Percentiles rank a stretch among this genome's conserved stretches.
Conservation (phyloP, 2,113 vertebrate genomes). For the Suncus etruscus region DNA sequence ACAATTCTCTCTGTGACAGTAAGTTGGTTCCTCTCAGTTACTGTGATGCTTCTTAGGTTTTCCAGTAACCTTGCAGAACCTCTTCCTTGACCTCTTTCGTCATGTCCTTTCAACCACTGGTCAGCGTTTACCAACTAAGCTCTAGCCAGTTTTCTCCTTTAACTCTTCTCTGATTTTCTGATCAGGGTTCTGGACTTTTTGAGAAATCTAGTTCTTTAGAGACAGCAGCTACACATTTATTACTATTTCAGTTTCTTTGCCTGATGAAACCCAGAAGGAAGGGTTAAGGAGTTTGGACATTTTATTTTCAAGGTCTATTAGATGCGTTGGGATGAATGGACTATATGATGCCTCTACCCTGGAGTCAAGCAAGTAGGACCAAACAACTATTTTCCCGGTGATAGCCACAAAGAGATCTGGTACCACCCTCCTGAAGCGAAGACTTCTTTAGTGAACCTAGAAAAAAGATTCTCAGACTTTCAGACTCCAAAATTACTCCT, state of each 20-base stretch:
- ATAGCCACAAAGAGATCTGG: background rate
- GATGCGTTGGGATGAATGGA: background rate
- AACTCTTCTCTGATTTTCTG: background rate
- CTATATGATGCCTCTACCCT: background rate
- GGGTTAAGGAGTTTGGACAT: background rate
- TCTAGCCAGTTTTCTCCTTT: too few species aligned
- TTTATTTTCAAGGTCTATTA: background rate
- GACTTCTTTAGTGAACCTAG: conserved; percentile 30
- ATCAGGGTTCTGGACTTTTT: background rate
- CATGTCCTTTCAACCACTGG: background rate
- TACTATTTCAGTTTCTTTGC: background rate
- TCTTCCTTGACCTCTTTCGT: background rate
- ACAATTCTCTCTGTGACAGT: background rate
- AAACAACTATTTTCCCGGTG: background rate
- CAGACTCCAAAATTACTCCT: conserved; percentile 55
- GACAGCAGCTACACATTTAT: background rate
- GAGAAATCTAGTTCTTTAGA: background rate
- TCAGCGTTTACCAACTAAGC: accelerated
- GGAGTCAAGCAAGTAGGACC: background rate
- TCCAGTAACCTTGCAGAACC: background rate
- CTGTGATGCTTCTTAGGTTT: background rate
- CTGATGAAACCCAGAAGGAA: background rate
- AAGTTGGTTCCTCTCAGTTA: accelerated
- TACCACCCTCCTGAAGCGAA: background rate
- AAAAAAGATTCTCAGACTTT: conserved; percentile 30